phyloP scores from a whole-genome alignment of 92 coral and sea anemone species.

The Zoanthus gigantus region DNA sequence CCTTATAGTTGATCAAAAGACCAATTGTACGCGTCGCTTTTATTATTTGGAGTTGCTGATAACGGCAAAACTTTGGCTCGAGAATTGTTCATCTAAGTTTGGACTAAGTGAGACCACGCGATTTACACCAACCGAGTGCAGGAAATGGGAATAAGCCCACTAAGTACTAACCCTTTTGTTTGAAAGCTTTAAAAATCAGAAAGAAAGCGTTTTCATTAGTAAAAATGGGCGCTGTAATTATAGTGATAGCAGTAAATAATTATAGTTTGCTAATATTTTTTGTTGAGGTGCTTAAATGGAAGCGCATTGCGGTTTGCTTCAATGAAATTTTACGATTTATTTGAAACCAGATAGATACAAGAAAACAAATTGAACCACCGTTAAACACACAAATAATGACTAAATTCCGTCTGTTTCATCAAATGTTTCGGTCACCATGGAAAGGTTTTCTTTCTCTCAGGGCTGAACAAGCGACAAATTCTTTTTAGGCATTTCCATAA shows the following conservation, averaged over 20 bases:
- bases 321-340: neutral
- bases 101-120: neutral
- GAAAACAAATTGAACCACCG: neutral
- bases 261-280: no score
- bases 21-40: conserved; percentile 12
- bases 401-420: neutral
- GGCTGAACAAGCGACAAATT: conserved; percentile 3
- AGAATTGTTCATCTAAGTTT: neutral
- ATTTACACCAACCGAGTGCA: conserved; percentile 3
- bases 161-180: neutral
- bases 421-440: conserved; percentile 13
- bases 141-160: conserved; percentile 5
- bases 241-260: no score
- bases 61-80: neutral
- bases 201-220: no score
- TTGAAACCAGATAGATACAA: neutral
- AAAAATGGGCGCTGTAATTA: no score
- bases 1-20: conserved; percentile 34
- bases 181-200: neutral
- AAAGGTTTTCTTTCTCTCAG: neutral
- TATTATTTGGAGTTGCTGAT: conserved; percentile 36
- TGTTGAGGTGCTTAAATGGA: neutral
- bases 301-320: neutral
- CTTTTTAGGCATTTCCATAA: conserved; percentile 22
- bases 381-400: neutral